Evolutionary conservation across 1,140 invertebrate genomes (phyloP).

Genomic region (Drosophila sp.): DNA sequence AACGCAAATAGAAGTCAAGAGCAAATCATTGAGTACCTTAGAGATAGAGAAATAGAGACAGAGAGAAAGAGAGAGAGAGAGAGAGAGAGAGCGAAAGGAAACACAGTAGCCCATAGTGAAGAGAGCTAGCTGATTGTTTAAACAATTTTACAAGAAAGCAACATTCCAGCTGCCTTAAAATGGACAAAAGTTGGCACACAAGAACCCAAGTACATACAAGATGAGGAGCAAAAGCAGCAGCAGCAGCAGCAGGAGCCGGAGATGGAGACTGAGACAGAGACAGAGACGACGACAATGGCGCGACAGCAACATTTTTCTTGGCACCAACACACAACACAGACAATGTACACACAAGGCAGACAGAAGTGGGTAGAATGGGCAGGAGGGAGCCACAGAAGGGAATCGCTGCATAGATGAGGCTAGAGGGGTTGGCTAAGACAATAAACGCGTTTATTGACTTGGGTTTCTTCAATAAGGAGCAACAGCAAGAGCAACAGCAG

Average conservation of each 20-base stretch:
- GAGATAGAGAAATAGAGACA: neutral
- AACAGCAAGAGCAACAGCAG: conserved; percentile 27
- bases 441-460: conserved; percentile 81
- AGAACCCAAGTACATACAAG: conserved; percentile 25
- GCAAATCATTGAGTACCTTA: conserved; percentile 23
- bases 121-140: conserved; percentile 58
- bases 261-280: conserved; percentile 25
- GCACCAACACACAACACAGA: conserved; percentile 68
- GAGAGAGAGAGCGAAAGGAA: conserved; percentile 21
- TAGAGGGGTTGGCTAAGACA: conserved; percentile 57
- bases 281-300: conserved; percentile 70
- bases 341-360: conserved; percentile 74
- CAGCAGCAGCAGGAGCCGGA: conserved; percentile 21
- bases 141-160: conserved; percentile 81
- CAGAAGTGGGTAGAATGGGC: conserved; percentile 16
- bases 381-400: conserved; percentile 11
- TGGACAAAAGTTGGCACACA: conserved; percentile 77
- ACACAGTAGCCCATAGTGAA: conserved; percentile 25
- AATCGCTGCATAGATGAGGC: neutral
- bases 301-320: conserved; percentile 81
- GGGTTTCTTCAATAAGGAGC: conserved; percentile 27
- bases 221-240: neutral
- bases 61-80: neutral
- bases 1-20: conserved; percentile 22
- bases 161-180: conserved; percentile 81